Evolutionary conservation across 2,113 vertebrate species (phyloP).

Genomic region (Peromyscus polionotus): DNA sequence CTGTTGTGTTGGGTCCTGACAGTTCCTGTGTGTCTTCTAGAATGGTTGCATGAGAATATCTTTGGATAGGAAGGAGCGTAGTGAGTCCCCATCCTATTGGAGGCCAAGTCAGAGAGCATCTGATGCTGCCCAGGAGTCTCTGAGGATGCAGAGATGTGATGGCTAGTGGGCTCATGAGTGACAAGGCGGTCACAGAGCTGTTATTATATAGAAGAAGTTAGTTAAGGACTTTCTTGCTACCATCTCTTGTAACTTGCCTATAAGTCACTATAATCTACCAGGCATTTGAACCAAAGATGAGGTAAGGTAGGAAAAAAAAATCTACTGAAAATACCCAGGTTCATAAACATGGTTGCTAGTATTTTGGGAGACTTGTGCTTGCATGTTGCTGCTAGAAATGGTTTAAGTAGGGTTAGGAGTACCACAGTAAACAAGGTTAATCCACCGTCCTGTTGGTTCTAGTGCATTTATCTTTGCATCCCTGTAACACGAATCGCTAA

Average conservation of each 20-base stretch:
- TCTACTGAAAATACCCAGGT: neutral
- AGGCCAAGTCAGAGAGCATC: neutral
- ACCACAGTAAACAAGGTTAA: slow-evolving; percentile 26
- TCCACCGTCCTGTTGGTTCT: slow-evolving; percentile 24
- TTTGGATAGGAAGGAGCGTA: neutral
- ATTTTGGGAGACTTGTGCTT: neutral
- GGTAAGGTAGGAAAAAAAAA: neutral
- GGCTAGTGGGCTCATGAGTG: neutral
- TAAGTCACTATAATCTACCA: neutral
- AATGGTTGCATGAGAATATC: neutral
- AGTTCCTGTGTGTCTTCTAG: neutral
- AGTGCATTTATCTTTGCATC: slow-evolving; percentile 47
- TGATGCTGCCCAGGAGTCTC: neutral
- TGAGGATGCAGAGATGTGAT: neutral
- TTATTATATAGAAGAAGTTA: neutral
- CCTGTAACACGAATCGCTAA: too few relatives aligned
- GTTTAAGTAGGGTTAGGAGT: slow-evolving; percentile 17
- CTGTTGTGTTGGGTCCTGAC: neutral
- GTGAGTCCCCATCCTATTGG: neutral
- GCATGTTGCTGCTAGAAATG: neutral
- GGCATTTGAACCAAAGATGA: neutral
- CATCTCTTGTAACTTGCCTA: neutral
- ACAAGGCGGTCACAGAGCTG: neutral
- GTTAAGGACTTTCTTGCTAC: neutral
- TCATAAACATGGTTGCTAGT: neutral